These are phyloP conservation scores for Anthonomus grandis DNA, from an alignment of 1,140 invertebrate species.

Conservation along the genomic window DNA sequence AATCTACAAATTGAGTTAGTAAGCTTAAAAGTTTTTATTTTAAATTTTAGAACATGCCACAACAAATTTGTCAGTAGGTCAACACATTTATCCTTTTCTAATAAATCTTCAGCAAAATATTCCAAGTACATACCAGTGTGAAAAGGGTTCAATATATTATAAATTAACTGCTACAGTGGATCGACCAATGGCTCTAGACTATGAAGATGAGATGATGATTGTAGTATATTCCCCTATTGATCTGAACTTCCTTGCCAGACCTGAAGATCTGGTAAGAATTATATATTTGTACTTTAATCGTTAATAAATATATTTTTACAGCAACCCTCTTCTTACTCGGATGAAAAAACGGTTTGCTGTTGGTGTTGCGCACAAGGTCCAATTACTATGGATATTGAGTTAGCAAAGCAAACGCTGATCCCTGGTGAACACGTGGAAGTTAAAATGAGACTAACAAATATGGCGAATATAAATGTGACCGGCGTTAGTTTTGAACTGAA, in stretches of 20 bases:
- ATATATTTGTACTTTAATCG: too few species aligned
- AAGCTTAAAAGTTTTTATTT: neutral
- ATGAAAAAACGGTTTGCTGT: slow-evolving; percentile 33
- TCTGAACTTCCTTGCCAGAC: slow-evolving; percentile 22
- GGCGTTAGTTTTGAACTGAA: slow-evolving; percentile 22
- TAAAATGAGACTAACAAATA: slow-evolving; percentile 23
- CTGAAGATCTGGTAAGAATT: slow-evolving; percentile 26
- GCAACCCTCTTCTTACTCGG: slow-evolving; percentile 25
- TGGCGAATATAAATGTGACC: slow-evolving; percentile 29
- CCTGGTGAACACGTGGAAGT: slow-evolving; percentile 29
- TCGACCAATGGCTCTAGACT: slow-evolving; percentile 33
- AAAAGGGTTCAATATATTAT: slow-evolving; percentile 27
- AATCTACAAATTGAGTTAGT: neutral
- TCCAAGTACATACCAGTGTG: slow-evolving; percentile 28
- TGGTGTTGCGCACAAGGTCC: slow-evolving; percentile 31
- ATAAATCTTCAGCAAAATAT: slow-evolving; percentile 29
- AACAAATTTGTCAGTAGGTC: slow-evolving; percentile 23
- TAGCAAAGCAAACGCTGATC: slow-evolving; percentile 25
- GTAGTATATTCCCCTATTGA: slow-evolving; percentile 30
- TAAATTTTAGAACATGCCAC: slow-evolving; percentile 26
- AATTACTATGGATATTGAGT: slow-evolving; percentile 26
- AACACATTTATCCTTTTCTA: slow-evolving; percentile 35
- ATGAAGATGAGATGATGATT: slow-evolving; percentile 31
- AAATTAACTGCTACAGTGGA: slow-evolving; percentile 33
- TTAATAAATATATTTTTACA: slow-evolving; percentile 21